These are phyloP conservation scores for Gulo gulo DNA, from an alignment of 2,113 vertebrate species.

Conservation along the genomic window DNA sequence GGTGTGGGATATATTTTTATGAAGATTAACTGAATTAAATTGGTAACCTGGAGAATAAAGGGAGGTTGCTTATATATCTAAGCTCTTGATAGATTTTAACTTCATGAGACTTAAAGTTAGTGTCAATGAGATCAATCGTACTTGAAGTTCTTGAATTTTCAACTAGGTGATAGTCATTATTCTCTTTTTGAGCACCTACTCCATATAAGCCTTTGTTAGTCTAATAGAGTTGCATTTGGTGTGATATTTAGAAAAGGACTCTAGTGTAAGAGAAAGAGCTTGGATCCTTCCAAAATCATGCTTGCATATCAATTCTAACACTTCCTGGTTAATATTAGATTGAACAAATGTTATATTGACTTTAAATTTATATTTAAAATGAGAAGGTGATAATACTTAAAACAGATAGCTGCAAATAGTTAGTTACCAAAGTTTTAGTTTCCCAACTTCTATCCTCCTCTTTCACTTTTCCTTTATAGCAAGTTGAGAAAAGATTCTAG, in stretches of 20 bases:
- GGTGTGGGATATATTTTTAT: background rate
- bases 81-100: background rate
- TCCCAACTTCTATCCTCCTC: background rate
- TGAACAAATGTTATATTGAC: background rate
- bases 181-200: background rate
- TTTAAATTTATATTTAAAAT: slow-evolving; percentile 17
- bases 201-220: background rate
- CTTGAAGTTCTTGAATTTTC: slow-evolving; percentile 39
- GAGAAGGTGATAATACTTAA: background rate
- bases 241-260: background rate
- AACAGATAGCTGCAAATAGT: background rate
- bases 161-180: background rate
- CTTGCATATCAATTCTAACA: background rate
- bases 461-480: background rate
- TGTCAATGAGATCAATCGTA: slow-evolving; percentile 28
- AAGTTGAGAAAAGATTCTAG: background rate
- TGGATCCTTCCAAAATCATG: background rate
- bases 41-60: background rate
- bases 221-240: background rate
- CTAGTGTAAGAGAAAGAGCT: background rate
- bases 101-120: slow-evolving; percentile 46
- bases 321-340: background rate
- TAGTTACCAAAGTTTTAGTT: background rate
- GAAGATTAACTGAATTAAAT: background rate
- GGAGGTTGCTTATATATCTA: background rate